A percentile compares a stretch with the other conserved stretches of the same genome.
Evolutionary conservation across 2,888 invertebrate species (phyloP).

Genomic region (Apamea sordens): DNA sequence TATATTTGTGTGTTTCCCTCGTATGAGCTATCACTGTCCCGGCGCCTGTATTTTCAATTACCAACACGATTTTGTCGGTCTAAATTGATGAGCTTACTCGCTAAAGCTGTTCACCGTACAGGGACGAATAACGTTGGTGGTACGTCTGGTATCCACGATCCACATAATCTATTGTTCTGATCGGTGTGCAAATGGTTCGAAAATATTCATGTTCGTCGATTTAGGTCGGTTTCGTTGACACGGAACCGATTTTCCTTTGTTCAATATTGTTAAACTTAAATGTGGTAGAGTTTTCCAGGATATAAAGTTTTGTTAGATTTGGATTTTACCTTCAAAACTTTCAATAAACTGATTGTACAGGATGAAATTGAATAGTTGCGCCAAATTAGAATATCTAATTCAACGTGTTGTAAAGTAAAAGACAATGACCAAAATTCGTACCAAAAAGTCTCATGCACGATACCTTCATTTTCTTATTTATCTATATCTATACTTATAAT

Average conservation of each 20-base stretch:
- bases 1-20: conserved; percentile 54
- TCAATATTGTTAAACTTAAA: conserved; percentile 56
- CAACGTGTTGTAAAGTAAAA: no score
- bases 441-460: not conserved
- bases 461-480: not conserved
- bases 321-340: conserved; percentile 8
- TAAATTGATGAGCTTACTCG: conserved; percentile 62
- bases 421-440: no score
- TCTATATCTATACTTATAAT: no score
- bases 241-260: conserved; percentile 49
- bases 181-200: conserved; percentile 60
- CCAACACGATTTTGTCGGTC: conserved; percentile 57
- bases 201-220: conserved; percentile 65
- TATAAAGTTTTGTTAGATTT: conserved; percentile 26
- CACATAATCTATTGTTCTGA: conserved; percentile 60
- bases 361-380: not conserved
- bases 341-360: not conserved
- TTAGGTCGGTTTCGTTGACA: conserved; percentile 54
- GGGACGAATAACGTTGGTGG: conserved; percentile 46
- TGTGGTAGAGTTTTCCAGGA: conserved; percentile 22
- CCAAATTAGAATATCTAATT: no score
- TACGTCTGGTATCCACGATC: conserved; percentile 25
- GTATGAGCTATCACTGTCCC: conserved; percentile 56
- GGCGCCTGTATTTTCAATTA: conserved; percentile 66
- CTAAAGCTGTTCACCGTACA: conserved; percentile 56